phyloP scores from a whole-genome alignment of 1,140 invertebrate species.

The Hylaeus volcanicus region DNA sequence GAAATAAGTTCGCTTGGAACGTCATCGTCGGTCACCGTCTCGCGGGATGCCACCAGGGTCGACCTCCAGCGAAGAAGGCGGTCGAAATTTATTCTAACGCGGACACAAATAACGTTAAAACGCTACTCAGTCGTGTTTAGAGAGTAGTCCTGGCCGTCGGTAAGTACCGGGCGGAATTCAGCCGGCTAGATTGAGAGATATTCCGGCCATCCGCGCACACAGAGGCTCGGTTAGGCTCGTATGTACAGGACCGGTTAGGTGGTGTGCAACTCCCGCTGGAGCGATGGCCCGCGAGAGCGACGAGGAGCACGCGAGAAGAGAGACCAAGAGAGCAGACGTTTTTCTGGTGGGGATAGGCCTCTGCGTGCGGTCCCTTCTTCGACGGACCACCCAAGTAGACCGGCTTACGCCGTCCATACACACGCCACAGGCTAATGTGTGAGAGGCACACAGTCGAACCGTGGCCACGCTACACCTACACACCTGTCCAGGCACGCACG shows the following conservation, averaged over 20 bases:
- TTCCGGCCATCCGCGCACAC: conserved; percentile 64
- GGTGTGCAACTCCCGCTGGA: conserved; percentile 48
- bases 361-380: conserved; percentile 80
- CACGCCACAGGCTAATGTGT: conserved; percentile 51
- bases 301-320: conserved; percentile 33
- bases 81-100: conserved; percentile 45
- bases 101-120: conserved; percentile 51
- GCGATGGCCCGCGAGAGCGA: conserved; percentile 41
- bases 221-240: conserved; percentile 45
- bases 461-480: conserved; percentile 65
- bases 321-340: conserved; percentile 56
- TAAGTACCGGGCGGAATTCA: conserved; percentile 76
- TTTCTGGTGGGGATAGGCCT: conserved; percentile 78
- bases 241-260: conserved; percentile 45
- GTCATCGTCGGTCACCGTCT: neutral
- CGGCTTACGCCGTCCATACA: conserved; percentile 73
- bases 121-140: conserved; percentile 47
- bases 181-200: conserved; percentile 79
- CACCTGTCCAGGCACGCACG: conserved; percentile 58
- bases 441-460: conserved; percentile 37
- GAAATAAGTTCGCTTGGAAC: neutral
- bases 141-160: conserved; percentile 46
- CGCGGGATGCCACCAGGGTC: conserved; percentile 1
- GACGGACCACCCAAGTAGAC: conserved; percentile 79
- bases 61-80: conserved; percentile 37